These are phyloP conservation scores for Trochalopteron elliotii DNA, from an alignment of 2,113 vertebrate genomes.

Conservation along the genomic window DNA sequence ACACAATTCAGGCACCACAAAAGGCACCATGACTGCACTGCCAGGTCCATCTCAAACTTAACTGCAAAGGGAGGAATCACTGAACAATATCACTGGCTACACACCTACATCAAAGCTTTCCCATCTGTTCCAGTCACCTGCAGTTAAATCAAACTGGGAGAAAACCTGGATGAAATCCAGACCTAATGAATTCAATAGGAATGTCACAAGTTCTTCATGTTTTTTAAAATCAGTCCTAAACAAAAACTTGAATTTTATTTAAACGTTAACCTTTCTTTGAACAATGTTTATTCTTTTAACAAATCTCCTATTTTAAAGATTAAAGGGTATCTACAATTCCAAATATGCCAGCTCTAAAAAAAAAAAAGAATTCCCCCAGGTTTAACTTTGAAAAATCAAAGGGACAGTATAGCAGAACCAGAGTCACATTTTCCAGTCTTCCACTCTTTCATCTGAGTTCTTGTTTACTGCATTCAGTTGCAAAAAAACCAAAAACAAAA, in stretches of 20 bases:
- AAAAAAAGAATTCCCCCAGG: background rate
- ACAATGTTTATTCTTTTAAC: background rate
- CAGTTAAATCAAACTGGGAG: background rate
- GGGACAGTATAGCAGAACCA: background rate
- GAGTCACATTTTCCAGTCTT: background rate
- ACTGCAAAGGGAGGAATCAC: background rate
- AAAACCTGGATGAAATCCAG: background rate
- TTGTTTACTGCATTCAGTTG: background rate
- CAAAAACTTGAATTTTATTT: background rate
- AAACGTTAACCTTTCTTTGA: background rate
- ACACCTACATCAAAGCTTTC: background rate
- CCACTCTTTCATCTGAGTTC: background rate
- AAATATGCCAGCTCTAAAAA: background rate
- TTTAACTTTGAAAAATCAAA: background rate
- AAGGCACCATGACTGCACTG: background rate
- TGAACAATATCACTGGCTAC: background rate
- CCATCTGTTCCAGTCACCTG: background rate
- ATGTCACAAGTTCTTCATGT: background rate
- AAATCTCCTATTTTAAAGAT: background rate
- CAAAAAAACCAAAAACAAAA: background rate
- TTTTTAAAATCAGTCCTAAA: background rate
- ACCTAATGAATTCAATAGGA: background rate
- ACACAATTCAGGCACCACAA: background rate
- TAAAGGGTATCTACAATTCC: background rate
- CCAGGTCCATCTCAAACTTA: background rate